Evolutionary conservation across 2,888 invertebrate genomes (phyloP).

Genomic region (Oligia fasciuncula): DNA sequence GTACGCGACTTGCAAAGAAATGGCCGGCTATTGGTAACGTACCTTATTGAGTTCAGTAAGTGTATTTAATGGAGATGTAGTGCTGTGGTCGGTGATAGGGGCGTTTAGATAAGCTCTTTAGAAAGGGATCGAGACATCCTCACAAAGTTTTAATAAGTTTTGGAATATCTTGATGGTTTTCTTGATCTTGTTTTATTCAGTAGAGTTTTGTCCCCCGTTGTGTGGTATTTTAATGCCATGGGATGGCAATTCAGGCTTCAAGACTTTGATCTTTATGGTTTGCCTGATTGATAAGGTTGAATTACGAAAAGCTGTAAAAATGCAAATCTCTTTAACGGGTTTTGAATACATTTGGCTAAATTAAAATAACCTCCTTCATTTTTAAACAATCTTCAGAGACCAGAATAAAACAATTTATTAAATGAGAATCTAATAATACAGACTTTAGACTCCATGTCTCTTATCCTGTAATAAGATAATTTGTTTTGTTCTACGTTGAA

Average conservation of each 20-base stretch:
- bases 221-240: background rate
- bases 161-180: background rate
- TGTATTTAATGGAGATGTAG: slow-evolving; percentile 62
- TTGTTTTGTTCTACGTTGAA: background rate
- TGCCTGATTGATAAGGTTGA: too few species aligned
- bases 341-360: background rate
- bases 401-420: background rate
- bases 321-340: too few species aligned
- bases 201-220: background rate
- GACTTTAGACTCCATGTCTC: background rate
- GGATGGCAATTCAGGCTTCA: too few species aligned
- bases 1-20: slow-evolving; percentile 75
- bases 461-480: background rate
- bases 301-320: background rate
- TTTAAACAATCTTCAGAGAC: background rate
- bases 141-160: slow-evolving; percentile 6
- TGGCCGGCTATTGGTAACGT: slow-evolving; percentile 59
- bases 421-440: background rate
- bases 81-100: slow-evolving; percentile 37
- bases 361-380: background rate
- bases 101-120: slow-evolving; percentile 35
- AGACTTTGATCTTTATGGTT: background rate
- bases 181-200: background rate
- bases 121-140: slow-evolving; percentile 15
- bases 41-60: slow-evolving; percentile 57